A percentile compares a stretch with the other conserved stretches of the same genome.
phyloP scores from a whole-genome alignment of 2,888 invertebrate genomes.

The Ephialtes manifestator region DNA sequence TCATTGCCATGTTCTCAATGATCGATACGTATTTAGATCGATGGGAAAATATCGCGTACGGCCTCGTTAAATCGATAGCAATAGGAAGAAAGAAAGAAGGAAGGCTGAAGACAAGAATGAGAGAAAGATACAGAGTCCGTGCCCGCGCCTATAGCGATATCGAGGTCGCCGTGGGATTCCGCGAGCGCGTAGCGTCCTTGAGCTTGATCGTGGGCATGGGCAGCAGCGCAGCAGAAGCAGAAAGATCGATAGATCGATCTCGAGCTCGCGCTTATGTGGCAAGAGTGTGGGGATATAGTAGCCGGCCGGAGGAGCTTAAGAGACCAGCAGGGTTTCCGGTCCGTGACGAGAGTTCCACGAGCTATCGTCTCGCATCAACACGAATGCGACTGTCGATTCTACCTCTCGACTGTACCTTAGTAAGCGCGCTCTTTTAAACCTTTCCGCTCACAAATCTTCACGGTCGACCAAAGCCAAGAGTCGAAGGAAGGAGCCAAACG shows the following conservation, averaged over 20 bases:
- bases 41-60: slow-evolving; percentile 24
- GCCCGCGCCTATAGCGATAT: slow-evolving; percentile 61
- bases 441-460: slow-evolving; percentile 63
- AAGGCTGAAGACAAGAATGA: slow-evolving; percentile 26
- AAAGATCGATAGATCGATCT: slow-evolving; percentile 68
- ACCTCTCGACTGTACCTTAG: slow-evolving; percentile 20
- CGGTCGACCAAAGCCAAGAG: slow-evolving; percentile 54
- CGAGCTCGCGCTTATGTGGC: slow-evolving; percentile 61
- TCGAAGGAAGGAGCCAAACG: slow-evolving; percentile 40
- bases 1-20: neutral
- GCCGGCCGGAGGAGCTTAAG: neutral
- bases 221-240: slow-evolving; percentile 49
- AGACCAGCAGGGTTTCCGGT: slow-evolving; percentile 64
- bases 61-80: neutral
- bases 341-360: slow-evolving; percentile 55
- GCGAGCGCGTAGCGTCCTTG: slow-evolving; percentile 75
- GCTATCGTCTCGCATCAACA: slow-evolving; percentile 35
- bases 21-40: neutral
- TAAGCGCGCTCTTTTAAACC: slow-evolving; percentile 51
- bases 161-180: slow-evolving; percentile 66
- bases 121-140: slow-evolving; percentile 32
- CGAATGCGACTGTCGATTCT: slow-evolving; percentile 22
- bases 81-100: neutral
- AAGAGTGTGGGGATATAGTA: slow-evolving; percentile 29
- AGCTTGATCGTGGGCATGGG: slow-evolving; percentile 77